Base-by-base conservation (phyloP, 2,113 vertebrate species). In the Riparia riparia region DNA sequence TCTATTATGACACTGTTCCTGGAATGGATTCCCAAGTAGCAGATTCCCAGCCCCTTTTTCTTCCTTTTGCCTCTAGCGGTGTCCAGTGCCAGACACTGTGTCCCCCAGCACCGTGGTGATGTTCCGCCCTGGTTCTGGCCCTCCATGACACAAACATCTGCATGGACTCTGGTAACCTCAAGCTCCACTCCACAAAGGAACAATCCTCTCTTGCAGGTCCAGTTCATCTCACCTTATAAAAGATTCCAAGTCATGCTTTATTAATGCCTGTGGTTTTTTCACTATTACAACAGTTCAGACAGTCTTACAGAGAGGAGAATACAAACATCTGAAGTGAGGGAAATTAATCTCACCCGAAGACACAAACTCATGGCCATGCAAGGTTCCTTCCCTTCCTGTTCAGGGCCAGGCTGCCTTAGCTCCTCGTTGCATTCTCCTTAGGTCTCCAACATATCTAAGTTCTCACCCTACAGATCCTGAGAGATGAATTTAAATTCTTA, bases 1-100 rank as follows among this genome's bases (percentile, higher is more conserved):
- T 87, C 47, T 82, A 19, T 44, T 50, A 51, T 0, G 0, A 31
- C 45, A 28, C 3, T 34, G 5, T 13, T 53, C 53, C 6, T 37
- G 22, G 29, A 8, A 1, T 42, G 32, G 54, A 65, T 57, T 47
- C 19, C n/a, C 61, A 84, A 31, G 26, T 1, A 82, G 19, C 6
- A 66, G 14, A 56, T 29, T 39, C 45, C 34, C 58, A 87, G 34
- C 1, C 14, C 4, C 25, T 21, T 61, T 47, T 45, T 86, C 26
- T 28, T 63, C 34, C 32, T 25, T 82, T 57, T 51, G 10, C 5
- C 42, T 68, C 32, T 3, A 56, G 32, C 8, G 34, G 16, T 4
- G 14, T 7, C n/a, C 53, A 17, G 17, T 26, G 14, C 10, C 78
- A 45, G 26, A 29, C 12, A 2, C 37, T 37, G 37, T 1, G 1